Percentiles rank a stretch among this genome's conserved stretches.
Conservation (phyloP, 1,140 invertebrate genomes). For the Bradynema listronoti region DNA sequence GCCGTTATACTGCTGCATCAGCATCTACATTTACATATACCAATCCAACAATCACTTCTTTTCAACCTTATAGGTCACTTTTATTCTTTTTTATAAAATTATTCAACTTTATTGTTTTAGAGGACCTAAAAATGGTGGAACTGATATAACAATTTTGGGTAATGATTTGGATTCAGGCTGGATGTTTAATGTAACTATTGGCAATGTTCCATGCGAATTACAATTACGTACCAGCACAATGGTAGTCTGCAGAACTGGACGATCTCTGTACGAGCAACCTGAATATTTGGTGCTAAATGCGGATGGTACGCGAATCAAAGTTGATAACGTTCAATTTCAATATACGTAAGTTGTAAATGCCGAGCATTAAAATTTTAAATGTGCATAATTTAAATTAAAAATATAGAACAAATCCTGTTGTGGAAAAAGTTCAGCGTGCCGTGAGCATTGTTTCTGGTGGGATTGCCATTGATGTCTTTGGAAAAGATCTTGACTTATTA, state of each 20-base stretch:
- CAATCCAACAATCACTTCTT: slow-evolving; percentile 50
- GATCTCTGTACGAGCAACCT: slow-evolving; percentile 19
- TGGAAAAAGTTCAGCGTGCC: slow-evolving; percentile 31
- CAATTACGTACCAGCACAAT: slow-evolving; percentile 56
- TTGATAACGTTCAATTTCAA: slow-evolving; percentile 45
- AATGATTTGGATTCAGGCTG: slow-evolving; percentile 87
- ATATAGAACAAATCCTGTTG: slow-evolving; percentile 43
- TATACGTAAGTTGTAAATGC: slow-evolving; percentile 33
- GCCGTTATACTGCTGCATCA: slow-evolving; percentile 44
- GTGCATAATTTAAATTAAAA: slow-evolving; percentile 6
- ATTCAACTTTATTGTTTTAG: too few relatives aligned
- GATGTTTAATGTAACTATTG: slow-evolving; percentile 75
- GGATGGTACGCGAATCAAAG: slow-evolving; percentile 49
- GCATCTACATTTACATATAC: slow-evolving; percentile 47
- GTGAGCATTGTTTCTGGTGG: slow-evolving; percentile 43
- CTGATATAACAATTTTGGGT: slow-evolving; percentile 80
- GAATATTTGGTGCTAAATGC: slow-evolving; percentile 40
- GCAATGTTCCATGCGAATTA: slow-evolving; percentile 69
- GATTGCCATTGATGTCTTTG: slow-evolving; percentile 40
- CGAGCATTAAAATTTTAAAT: slow-evolving; percentile 8
- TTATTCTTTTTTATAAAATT: too few relatives aligned
- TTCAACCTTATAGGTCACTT: too few relatives aligned
- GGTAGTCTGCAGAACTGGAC: slow-evolving; percentile 43
- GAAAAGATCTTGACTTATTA: slow-evolving; percentile 38
- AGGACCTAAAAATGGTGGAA: slow-evolving; percentile 87